Base-by-base conservation (phyloP, 2,113 vertebrate genomes). In the Micromys minutus region DNA sequence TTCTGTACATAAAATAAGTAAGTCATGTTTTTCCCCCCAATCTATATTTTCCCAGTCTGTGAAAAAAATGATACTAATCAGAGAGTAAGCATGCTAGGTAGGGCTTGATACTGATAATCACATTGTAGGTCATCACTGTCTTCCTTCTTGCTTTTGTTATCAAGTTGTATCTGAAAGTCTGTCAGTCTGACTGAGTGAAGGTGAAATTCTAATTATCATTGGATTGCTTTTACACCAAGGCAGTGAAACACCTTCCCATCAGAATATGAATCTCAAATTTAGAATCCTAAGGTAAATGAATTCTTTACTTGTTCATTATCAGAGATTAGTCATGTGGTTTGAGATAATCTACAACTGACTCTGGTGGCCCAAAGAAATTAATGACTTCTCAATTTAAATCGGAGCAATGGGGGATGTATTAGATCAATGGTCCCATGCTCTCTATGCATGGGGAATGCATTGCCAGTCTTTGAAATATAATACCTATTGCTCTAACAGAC, bases 361-460 rank as follows among this genome's bases (percentile, higher is more conserved):
- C 47, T 4, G 65, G 72, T 83, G 95, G 65, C 47, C 67, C 55
- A 77, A 83, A 22, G 55, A 97, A 97, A 89, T 97, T 93, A 97
- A 96, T 96, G 96, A 96, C 94, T 97, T 96, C 55, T 85, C 42
- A 97, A 97, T 93, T 96, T 59, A 96, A 97, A 59, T 86, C 65
- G 55, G 86, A 87, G 57, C 87, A 89, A 39, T 80, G 65, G 76
- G 91, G 29, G 8, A 59, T 67, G 22, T 52, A 42, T 90, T 61
- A 81, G 72, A 90, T 79, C 42, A n/a, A 9, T n/a, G 29, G 52
- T 85, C 39, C 59, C 31, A 75, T 84, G 47, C 24, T 63, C 0
- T 9, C 57, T 69, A 4, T 12, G 10, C 31, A 31, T 22, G 50
- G 81, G 74, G 52, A 95, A 84, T 15, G 2, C 29, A 13, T 50